Conservation (phyloP, 2,113 vertebrate genomes). For the Struthio camelus region DNA sequence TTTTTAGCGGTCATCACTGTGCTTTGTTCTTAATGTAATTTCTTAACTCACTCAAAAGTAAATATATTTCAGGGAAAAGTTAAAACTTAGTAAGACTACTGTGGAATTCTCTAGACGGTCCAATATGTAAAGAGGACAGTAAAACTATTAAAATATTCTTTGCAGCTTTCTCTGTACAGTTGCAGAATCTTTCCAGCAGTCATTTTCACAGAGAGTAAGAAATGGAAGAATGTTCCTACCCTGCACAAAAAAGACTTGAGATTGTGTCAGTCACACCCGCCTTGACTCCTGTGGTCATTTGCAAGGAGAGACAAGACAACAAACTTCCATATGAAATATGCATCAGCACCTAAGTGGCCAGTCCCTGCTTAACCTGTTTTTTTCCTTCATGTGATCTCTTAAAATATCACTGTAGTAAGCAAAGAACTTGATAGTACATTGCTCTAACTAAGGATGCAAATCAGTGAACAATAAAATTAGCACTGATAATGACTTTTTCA, state of each 20-base stretch:
- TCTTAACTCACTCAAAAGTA: neutral
- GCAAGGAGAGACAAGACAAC: neutral
- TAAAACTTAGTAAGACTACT: neutral
- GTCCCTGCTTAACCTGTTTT: neutral
- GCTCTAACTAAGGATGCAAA: neutral
- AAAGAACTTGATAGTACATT: neutral
- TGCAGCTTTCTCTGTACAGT: neutral
- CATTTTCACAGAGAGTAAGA: neutral
- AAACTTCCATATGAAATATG: neutral
- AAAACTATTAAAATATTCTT: neutral
- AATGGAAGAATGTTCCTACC: neutral
- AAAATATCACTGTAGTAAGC: neutral
- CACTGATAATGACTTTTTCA: neutral
- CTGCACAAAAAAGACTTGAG: fast-evolving
- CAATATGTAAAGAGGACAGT: neutral
- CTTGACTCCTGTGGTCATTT: neutral
- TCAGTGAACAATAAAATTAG: neutral
- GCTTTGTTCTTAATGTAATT: neutral
- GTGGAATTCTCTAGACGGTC: neutral
- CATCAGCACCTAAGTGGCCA: neutral
- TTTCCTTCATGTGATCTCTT: fast-evolving
- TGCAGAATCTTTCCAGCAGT: neutral
- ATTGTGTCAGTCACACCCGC: neutral
- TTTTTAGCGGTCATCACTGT: neutral
- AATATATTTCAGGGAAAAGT: neutral